Evolutionary conservation across 2,113 vertebrate species (phyloP).

Genomic region (Chaetops frenatus): DNA sequence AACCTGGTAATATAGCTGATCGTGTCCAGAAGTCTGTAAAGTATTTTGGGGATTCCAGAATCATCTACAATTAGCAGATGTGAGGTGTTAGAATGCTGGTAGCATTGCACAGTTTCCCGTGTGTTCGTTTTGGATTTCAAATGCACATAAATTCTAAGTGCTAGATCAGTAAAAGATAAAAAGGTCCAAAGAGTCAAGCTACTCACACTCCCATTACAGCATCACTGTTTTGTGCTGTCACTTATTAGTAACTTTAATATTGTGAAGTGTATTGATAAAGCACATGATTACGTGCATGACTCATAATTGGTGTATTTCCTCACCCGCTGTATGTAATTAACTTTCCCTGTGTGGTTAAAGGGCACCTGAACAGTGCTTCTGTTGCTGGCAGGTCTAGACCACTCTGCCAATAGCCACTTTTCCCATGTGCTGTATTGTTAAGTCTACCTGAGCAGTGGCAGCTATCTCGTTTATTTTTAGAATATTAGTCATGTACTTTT

Average conservation of each 20-base stretch:
- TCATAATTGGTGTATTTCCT: background rate
- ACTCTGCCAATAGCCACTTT: background rate
- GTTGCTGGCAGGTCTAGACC: background rate
- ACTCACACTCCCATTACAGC: background rate
- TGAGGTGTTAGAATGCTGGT: background rate
- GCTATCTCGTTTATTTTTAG: background rate
- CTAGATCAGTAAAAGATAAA: background rate
- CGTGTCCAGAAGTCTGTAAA: background rate
- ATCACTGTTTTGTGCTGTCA: background rate
- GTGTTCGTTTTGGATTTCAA: background rate
- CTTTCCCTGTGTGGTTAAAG: background rate
- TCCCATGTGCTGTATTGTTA: background rate
- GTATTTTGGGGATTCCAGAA: background rate
- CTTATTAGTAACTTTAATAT: background rate
- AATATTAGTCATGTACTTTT: background rate
- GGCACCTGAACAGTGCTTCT: background rate
- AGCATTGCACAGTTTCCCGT: accelerated
- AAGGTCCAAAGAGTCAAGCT: background rate
- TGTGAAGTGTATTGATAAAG: background rate
- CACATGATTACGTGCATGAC: background rate
- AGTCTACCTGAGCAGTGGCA: background rate
- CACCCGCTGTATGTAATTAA: background rate
- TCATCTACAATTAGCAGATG: background rate
- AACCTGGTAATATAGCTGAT: background rate
- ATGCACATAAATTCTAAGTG: background rate